Conservation (phyloP, 1,140 invertebrate species). For the Heliconius nattereri region DNA sequence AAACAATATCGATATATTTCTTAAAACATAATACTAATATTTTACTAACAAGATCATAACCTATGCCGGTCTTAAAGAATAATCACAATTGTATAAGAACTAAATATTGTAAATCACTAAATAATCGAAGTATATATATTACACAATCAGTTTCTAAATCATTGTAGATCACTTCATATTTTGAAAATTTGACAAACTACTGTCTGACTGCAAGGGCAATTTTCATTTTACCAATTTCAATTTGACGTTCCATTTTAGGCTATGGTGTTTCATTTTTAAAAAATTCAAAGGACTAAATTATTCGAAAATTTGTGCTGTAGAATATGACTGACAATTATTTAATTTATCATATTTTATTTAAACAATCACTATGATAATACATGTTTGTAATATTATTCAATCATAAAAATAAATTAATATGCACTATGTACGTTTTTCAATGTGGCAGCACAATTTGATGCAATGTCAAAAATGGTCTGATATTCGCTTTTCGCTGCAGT, state of each 20-base stretch:
- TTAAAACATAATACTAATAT: conserved; percentile 54
- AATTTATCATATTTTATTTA: no score
- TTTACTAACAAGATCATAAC: conserved; percentile 65
- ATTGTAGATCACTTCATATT: conserved; percentile 73
- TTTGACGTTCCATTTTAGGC: conserved; percentile 30
- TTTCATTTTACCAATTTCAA: conserved; percentile 35
- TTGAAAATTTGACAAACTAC: conserved; percentile 69
- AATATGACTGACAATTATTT: no score
- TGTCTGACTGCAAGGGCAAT: conserved; percentile 38
- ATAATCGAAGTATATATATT: conserved; percentile 62
- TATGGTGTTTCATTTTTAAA: neutral
- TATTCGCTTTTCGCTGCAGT: conserved; percentile 51
- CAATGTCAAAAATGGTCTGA: conserved; percentile 53
- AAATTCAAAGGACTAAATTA: neutral
- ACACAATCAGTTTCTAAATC: conserved; percentile 75
- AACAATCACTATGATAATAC: no score
- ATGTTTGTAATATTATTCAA: neutral
- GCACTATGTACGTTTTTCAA: neutral
- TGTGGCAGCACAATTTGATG: neutral
- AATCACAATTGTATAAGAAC: conserved; percentile 49
- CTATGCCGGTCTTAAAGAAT: conserved; percentile 61
- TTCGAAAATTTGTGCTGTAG: neutral
- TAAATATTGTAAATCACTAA: conserved; percentile 48
- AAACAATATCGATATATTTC: conserved; percentile 41
- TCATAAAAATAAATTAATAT: neutral